These are phyloP conservation scores for Pocota personata DNA, from an alignment of 2,888 invertebrate species.

Conservation along the genomic window DNA sequence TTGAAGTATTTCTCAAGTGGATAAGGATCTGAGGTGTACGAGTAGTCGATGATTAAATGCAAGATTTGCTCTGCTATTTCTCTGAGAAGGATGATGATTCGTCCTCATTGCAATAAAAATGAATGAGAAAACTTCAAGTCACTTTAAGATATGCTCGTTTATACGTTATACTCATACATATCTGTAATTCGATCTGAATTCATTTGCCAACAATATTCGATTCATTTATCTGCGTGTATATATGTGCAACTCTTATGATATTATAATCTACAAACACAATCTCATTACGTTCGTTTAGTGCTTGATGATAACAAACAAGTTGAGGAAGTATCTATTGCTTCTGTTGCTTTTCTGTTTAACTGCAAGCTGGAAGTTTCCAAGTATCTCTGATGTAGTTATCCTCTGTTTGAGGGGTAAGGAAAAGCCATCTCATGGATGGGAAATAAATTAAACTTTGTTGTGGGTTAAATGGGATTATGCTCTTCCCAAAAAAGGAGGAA, in stretches of 20 bases:
- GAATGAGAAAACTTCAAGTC: slow-evolving; percentile 2
- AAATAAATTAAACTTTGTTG: slow-evolving; percentile 23
- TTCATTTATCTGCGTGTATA: neutral
- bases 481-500: neutral
- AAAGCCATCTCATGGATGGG: neutral
- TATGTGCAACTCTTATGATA: slow-evolving; percentile 6
- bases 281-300: slow-evolving; percentile 38
- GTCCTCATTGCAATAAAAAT: neutral
- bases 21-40: slow-evolving; percentile 21
- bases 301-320: slow-evolving; percentile 26
- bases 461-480: slow-evolving; percentile 30
- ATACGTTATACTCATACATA: neutral
- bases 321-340: neutral
- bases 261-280: slow-evolving; percentile 26
- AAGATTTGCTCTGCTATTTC: neutral
- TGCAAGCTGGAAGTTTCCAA: neutral
- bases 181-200: slow-evolving; percentile 12
- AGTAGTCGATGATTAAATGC: slow-evolving; percentile 2
- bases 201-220: neutral
- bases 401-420: neutral
- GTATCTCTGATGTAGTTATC: slow-evolving; percentile 7
- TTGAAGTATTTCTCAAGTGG: slow-evolving; percentile 26
- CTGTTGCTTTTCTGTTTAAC: neutral
- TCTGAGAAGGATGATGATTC: neutral
- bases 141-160: slow-evolving; percentile 3